Percentiles rank a stretch among this genome's conserved stretches.
Evolutionary conservation across 92 coral and sea anemone species (phyloP).

Genomic region (Phenganax marumi): DNA sequence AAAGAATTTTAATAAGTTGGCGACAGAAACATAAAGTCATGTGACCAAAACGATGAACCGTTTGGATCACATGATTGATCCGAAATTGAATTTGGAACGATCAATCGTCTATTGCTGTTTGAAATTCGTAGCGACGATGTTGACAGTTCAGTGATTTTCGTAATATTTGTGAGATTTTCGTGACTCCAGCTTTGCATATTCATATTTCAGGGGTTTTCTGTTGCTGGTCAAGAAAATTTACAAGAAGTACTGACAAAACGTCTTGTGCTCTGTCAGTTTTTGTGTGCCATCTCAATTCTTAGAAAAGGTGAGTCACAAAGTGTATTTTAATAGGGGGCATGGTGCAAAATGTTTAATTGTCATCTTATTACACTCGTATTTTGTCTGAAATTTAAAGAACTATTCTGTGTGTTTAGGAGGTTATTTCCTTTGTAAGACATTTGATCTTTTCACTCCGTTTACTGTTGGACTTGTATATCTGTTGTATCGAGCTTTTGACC

Average conservation of each 20-base stretch:
- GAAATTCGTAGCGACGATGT: too few species aligned
- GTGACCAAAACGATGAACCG: too few species aligned
- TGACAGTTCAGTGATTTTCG: too few species aligned
- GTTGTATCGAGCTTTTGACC: constrained; percentile 82
- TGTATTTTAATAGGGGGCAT: background rate
- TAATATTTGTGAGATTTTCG: too few species aligned
- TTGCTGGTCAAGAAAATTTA: constrained; percentile 91
- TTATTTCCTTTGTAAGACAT: constrained; percentile 85
- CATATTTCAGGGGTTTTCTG: constrained; percentile 79
- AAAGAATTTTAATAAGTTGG: too few species aligned
- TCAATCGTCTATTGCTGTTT: too few species aligned
- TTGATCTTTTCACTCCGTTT: constrained; percentile 90
- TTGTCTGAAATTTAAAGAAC: too few species aligned
- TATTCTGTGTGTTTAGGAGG: constrained; percentile 67
- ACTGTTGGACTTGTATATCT: constrained; percentile 82
- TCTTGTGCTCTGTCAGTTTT: constrained; percentile 89
- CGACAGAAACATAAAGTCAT: too few species aligned
- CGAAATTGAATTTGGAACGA: too few species aligned
- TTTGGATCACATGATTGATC: too few species aligned
- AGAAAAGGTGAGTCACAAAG: constrained; percentile 65
- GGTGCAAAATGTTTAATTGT: background rate
- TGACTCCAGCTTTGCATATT: too few species aligned
- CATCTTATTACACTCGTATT: background rate
- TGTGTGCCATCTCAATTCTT: constrained; percentile 81
- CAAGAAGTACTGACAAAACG: constrained; percentile 95